Evolutionary conservation across 2,797 vertebrate genomes (phyloP).

Genomic region (Myripristis murdjan): DNA sequence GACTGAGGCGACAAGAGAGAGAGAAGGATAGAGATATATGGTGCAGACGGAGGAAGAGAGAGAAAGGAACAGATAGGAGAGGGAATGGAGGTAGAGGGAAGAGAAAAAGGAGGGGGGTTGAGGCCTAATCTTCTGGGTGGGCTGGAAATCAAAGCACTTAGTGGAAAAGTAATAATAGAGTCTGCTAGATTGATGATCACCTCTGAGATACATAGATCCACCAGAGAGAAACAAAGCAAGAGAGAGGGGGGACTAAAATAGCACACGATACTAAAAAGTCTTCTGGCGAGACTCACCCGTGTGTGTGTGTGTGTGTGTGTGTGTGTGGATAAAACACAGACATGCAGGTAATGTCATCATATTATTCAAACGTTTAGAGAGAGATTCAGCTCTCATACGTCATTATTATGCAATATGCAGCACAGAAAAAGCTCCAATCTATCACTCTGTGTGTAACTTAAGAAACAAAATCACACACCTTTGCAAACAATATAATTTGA

Average conservation of each 20-base stretch:
- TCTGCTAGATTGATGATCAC: constrained; percentile 82
- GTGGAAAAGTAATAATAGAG: constrained; percentile 83
- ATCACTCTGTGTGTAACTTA: no score
- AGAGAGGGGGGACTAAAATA: constrained; percentile 70
- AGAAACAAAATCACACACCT: no score
- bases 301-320: no score
- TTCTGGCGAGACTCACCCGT: constrained; percentile 2
- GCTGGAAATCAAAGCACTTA: constrained; percentile 83
- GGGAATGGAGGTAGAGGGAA: constrained; percentile 41
- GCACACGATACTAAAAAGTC: constrained; percentile 41
- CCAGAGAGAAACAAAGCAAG: constrained; percentile 62
- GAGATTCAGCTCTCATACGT: constrained; percentile 17
- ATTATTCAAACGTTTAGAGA: no score
- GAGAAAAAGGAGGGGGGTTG: constrained; percentile 30
- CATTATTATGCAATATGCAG: not conserved
- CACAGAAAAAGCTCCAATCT: not conserved
- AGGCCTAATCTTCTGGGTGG: constrained; percentile 80
- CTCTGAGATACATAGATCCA: constrained; percentile 72
- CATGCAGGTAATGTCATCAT: constrained; percentile 35
- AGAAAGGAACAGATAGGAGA: constrained; percentile 49
- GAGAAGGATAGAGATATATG: not conserved
- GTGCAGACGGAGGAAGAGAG: constrained; percentile 5
- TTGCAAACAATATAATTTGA: no score
- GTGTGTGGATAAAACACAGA: constrained; percentile 54
- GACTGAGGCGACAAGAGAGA: constrained; percentile 6